These are phyloP conservation scores for Trichomalopsis sarcophagae DNA, from an alignment of 1,140 invertebrate species.

Conservation along the genomic window DNA sequence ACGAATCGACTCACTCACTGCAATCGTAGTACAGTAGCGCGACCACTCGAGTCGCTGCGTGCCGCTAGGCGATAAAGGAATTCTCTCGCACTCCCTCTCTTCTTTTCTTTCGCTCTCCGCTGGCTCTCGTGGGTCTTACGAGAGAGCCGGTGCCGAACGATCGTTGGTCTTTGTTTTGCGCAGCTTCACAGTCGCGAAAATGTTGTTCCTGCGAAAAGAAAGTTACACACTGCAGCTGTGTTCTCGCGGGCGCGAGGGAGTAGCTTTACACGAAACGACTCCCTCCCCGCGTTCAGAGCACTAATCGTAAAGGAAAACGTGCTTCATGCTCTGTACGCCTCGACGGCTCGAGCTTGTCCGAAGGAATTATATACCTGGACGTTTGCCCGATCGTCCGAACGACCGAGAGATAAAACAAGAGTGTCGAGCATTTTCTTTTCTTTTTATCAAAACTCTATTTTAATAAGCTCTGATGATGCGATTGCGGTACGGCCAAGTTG, in stretches of 20 bases:
- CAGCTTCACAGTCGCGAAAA: slow-evolving; percentile 90
- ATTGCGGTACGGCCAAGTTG: no score
- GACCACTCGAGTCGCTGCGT: slow-evolving; percentile 17
- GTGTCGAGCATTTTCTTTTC: not conserved
- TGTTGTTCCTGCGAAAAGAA: slow-evolving; percentile 82
- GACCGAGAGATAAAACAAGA: slow-evolving; percentile 28
- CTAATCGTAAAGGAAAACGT: slow-evolving; percentile 56
- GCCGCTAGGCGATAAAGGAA: slow-evolving; percentile 35
- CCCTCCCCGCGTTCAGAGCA: not conserved
- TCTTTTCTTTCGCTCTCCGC: not conserved
- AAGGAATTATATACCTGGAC: slow-evolving; percentile 26
- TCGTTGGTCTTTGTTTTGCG: slow-evolving; percentile 91
- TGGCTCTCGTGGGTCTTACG: slow-evolving; percentile 64
- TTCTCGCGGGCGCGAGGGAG: slow-evolving; percentile 43
- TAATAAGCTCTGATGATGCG: not conserved
- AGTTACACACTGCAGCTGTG: slow-evolving; percentile 54
- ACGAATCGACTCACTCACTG: slow-evolving; percentile 39
- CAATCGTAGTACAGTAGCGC: slow-evolving; percentile 19
- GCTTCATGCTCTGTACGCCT: slow-evolving; percentile 1
- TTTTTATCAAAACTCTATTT: not conserved
- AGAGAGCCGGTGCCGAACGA: slow-evolving; percentile 82
- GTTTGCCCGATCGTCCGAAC: not conserved
- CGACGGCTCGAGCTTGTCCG: not conserved
- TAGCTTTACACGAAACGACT: slow-evolving; percentile 47
- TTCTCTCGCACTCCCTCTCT: not conserved